These are phyloP conservation scores for Odontocerum albicorne DNA, from an alignment of 2,888 invertebrate genomes.

Conservation along the genomic window DNA sequence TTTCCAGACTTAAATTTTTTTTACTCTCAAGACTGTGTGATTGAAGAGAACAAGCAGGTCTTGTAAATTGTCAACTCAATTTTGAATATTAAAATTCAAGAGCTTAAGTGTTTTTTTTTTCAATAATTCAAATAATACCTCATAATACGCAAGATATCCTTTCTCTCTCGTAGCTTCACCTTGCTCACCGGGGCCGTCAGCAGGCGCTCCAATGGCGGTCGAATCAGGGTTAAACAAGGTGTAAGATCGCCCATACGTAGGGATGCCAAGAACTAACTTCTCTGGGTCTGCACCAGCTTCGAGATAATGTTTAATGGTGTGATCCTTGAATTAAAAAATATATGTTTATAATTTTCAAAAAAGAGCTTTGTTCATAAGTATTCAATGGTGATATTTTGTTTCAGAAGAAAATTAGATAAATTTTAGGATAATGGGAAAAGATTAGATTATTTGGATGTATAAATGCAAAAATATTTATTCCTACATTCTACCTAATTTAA, in stretches of 20 bases:
- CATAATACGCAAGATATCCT: constrained; percentile 91
- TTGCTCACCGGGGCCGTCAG: constrained; percentile 88
- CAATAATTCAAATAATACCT: constrained; percentile 56
- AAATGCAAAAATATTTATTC: too few species aligned
- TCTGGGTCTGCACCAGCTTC: constrained; percentile 76
- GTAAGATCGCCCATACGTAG: constrained; percentile 88
- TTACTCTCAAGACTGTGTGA: too few species aligned
- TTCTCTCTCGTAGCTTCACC: constrained; percentile 91
- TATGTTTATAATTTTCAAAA: neutral
- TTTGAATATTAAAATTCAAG: neutral
- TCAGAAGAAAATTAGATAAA: too few species aligned
- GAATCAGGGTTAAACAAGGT: constrained; percentile 85
- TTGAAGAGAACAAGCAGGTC: too few species aligned
- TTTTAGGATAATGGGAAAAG: too few species aligned
- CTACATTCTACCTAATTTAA: too few species aligned
- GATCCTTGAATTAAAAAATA: constrained; percentile 65
- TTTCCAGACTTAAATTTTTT: too few species aligned
- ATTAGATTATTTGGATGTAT: too few species aligned
- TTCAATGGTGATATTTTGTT: too few species aligned
- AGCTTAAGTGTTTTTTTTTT: neutral
- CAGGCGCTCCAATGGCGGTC: constrained; percentile 77
- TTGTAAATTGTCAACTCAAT: neutral
- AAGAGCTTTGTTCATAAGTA: too few species aligned
- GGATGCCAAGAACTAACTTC: constrained; percentile 84
- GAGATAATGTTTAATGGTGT: constrained; percentile 80